phyloP scores from a whole-genome alignment of 1,140 invertebrate species.

The Adelges cooleyi region DNA sequence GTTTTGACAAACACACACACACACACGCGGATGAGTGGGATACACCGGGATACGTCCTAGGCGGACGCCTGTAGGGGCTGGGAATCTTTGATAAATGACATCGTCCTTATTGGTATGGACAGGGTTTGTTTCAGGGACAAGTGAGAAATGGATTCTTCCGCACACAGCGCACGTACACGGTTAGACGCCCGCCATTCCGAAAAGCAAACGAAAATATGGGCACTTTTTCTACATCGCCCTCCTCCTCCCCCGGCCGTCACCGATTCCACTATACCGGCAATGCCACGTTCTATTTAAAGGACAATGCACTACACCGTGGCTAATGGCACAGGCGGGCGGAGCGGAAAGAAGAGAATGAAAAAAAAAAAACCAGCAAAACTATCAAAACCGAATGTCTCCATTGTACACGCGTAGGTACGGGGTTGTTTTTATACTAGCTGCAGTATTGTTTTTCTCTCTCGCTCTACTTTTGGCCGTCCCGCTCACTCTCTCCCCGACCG shows the following conservation, averaged over 20 bases:
- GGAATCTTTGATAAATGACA: slow-evolving; percentile 29
- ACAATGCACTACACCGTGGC: slow-evolving; percentile 2
- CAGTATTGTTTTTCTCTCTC: too few relatives aligned
- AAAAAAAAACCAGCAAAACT: neutral
- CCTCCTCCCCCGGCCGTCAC: neutral
- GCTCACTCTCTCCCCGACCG: too few relatives aligned
- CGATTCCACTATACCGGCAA: neutral
- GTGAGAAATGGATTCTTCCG: slow-evolving; percentile 29
- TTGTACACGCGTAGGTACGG: neutral
- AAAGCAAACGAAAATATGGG: slow-evolving; percentile 20
- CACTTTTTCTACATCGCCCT: neutral
- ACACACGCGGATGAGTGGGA: neutral
- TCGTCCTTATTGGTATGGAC: slow-evolving; percentile 28
- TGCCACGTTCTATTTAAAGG: slow-evolving; percentile 23
- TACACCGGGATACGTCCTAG: neutral
- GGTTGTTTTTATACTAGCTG: too few relatives aligned
- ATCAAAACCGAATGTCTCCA: slow-evolving; percentile 22
- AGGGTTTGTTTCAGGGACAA: slow-evolving; percentile 29
- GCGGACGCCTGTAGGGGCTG: neutral
- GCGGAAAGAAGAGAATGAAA: neutral
- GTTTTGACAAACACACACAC: neutral
- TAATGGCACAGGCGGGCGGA: neutral
- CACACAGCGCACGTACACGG: slow-evolving; percentile 24
- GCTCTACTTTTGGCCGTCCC: too few relatives aligned
- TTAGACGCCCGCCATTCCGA: neutral